phyloP scores from a whole-genome alignment of 2,113 vertebrate genomes.

The Gnathonemus echidnorhynchus region DNA sequence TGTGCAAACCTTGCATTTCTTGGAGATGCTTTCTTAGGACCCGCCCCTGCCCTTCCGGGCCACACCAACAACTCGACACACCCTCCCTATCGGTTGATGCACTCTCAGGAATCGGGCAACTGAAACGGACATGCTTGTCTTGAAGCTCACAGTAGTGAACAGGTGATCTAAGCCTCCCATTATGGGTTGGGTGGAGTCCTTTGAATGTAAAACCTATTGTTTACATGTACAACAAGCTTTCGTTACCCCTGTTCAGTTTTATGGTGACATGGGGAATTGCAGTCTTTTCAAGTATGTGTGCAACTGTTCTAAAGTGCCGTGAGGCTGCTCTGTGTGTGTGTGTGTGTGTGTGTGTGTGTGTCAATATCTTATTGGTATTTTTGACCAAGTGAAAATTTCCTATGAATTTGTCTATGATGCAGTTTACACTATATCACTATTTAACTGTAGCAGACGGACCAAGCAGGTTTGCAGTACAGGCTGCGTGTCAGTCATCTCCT shows the following conservation, averaged over 20 bases:
- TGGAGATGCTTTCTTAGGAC: background rate
- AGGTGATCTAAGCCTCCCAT: background rate
- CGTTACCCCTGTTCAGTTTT: background rate
- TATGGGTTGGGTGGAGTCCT: background rate
- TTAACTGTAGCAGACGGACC: background rate
- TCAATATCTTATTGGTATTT: background rate
- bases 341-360: background rate
- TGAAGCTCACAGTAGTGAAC: background rate
- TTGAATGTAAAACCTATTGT: background rate
- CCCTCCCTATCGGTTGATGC: background rate
- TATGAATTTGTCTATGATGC: background rate
- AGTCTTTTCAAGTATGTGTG: background rate
- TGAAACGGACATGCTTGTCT: background rate
- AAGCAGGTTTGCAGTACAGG: background rate
- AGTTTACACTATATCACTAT: background rate
- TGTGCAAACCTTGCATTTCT: background rate
- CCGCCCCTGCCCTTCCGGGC: background rate
- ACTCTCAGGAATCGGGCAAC: background rate
- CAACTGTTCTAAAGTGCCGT: background rate
- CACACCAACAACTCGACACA: background rate
- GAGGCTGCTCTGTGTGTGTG: background rate
- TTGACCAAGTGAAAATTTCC: background rate
- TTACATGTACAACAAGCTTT: background rate
- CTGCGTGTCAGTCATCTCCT: background rate
- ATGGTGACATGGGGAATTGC: background rate